Base-by-base conservation (phyloP, 1,140 invertebrate genomes). In the Zaprionus ornatus region DNA sequence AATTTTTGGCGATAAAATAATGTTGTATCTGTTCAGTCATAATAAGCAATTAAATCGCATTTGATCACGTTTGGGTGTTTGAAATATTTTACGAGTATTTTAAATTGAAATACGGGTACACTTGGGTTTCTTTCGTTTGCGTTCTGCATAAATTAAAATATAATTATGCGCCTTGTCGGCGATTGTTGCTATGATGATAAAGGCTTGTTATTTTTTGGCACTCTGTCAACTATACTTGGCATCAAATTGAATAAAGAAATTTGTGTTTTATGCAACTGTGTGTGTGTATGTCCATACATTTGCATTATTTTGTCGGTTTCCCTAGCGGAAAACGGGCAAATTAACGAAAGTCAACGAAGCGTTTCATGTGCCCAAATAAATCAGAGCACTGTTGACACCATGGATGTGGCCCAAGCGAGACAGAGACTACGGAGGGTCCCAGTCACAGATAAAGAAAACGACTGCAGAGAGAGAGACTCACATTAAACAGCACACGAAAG, bases 291-390 rank as follows among this genome's bases (percentile, higher is more conserved):
- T 63, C 61, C 23, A 65, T 57, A 74, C 61, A 60, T 66, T 65
- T 82, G 54, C 73, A 50, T 67, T 61, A n/a, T 48, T 40, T 55
- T 62, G 67, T 74, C 42, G 48, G 67, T 19, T 32, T 54, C 56
- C 56, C 50, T 32, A 70, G 79, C 85, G 85, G 85, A 79, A 90
- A 91, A 91, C 81, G 81, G 74, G 65, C 85, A 91, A 91, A 91
- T 91, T 91, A 91, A 87, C 90, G 83, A 91, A 84, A 82, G 72
- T 72, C 85, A 91, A 81, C 86, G 80, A 91, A 91, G 90, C 90
- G 83, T 91, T 87, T 83, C 87, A 91, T 91, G 80, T 80, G 85
- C 78, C 86, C 80, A 80, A 87, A 91, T 91, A 91, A 91, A 91
- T 91, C 90, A 91, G 90, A 75, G 81, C 70, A 62, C 86, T 90